Base-by-base conservation (phyloP, 2,797 vertebrate genomes). In the Trematomus bernacchii region DNA sequence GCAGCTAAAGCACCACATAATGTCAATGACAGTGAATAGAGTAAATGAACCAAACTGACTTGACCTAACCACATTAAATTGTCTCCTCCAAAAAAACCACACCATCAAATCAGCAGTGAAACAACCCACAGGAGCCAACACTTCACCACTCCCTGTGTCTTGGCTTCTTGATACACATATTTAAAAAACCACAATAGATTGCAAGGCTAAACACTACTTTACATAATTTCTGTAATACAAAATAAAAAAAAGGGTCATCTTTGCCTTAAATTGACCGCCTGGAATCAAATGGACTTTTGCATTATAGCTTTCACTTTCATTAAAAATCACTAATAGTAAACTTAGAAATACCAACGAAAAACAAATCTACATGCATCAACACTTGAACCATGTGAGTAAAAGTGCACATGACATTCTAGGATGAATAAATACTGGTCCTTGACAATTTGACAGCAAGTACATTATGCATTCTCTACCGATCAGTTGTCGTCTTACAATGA, bases 1-100 rank as follows among this genome's bases (percentile, higher is more conserved):
- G 68, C 78, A 87, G 86, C 74, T 66, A 73, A 57, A 64, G 67
- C 69, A 79, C 64, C 66, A 72, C 76, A 54, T 65, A 76, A 82
- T 87, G 94, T 94, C 93, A 92, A 83, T 94, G 93, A 96, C 27
- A 5, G 27, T 27, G 27, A 27, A 92, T 88, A 89, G 89, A 93
- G 92, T 81, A 95, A 96, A 95, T 95, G 87, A 95, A 94, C 67
- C 87, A 93, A 93, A 95, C 95, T 96, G 95, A 93, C 93, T 94
- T 95, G 94, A 95, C 94, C 95, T 95, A 95, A 95, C 95, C 93
- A 94, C 94, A 93, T 96, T 94, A 95, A 92, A 96, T 94, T 83
- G 91, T 80, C 90, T 94, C 93, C 90, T 88, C 90, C 90, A 91
- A 90, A 93, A 94, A 90, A 92, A 86, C 23, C 13, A 14, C 92